Base-by-base conservation (phyloP, 2,113 vertebrate species). In the Raja brachyura region DNA sequence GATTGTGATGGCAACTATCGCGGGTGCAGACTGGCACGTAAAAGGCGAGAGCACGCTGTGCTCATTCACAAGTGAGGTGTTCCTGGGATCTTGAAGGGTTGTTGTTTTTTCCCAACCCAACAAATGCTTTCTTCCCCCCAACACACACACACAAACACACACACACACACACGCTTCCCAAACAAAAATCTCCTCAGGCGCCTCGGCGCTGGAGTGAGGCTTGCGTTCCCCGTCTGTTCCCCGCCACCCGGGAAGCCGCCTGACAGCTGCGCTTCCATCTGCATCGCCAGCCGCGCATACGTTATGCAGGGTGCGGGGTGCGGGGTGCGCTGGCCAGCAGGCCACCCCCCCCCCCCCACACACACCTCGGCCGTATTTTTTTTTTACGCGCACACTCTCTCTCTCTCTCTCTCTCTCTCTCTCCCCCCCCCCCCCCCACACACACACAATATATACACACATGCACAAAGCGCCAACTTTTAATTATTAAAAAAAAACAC, bases 381-480 rank as follows among this genome's bases (percentile, higher is more conserved):
- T 68, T 33, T 48, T 48, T 48, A 48, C 39, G 39, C 39, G 39
- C 39, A 48, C 39, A 48, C 39, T 48, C 39, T 48, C 39, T 48
- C 39, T 48, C 39, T 48, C 39, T 48, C 39, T 48, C 39, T 0
- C 39, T 48, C n/a, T n/a, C n/a, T n/a, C n/a, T n/a, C n/a, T n/a
- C n/a, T n/a, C n/a, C n/a, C n/a, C n/a, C n/a, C n/a, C n/a, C n/a
- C n/a, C n/a, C n/a, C n/a, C n/a, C n/a, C 39, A 48, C 39, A 48
- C 39, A 77, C 76, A 14, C 59, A 31, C 25, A 86, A 86, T 10
- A 63, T 14, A 86, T 20, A 39, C 25, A 63, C 66, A 88, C 48
- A 39, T 33, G 54, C 25, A 63, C 59, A 66, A 88, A 88, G 83
- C 83, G 28, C 83, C 83, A 88, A 88, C 83, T 88, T 88, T 88